Base-by-base conservation (phyloP, 1,140 invertebrate genomes). In the Drosophila miranda region DNA sequence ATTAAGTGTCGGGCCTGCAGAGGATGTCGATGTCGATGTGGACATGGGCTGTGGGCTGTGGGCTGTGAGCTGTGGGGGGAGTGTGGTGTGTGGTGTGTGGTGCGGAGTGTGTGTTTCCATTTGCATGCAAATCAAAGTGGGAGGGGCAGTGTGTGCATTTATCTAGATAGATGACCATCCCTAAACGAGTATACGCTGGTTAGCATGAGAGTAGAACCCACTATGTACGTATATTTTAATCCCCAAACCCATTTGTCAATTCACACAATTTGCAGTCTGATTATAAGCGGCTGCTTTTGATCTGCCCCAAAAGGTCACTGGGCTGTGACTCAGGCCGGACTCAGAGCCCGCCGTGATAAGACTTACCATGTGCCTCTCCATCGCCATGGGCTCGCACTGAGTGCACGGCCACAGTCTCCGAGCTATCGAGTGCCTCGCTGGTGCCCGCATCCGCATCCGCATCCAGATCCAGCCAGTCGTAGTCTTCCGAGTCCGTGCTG, bases 281-380 rank as follows among this genome's bases (percentile, higher is more conserved):
- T 67, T 58, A 76, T 81, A 75, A 63, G 48, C 28, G 3, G 34
- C 16, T 54, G 52, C 59, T 58, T 76, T 70, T 75, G 54, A 75
- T 57, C 72, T 64, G 26, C n/a, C 44, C 48, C 3, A 9, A 75
- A 68, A 59, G 57, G 63, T 79, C 70, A 63, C 5, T 41, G 49
- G 41, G 26, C 21, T 48, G 2, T 21, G 21, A 19, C 5, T 21
- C 19, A 9, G 23, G 13, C 34, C 34, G 1, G 34, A 38, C 11
- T 1, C 3, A 38, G 34, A 13, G 34, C 11, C 14, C 41, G 44
- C 45, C 61, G 77, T 80, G 70, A 81, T 68, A 21, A 7, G 1
- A 83, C 81, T 84, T 54, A 84, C 81, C 81, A 57, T 59, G 68
- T 14, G 79, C 28, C 11, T 78, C 68, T 44, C 57, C 68, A 23